Evolutionary conservation across 2,113 vertebrate genomes (phyloP).

Genomic region (Petrocephalus zakoni): DNA sequence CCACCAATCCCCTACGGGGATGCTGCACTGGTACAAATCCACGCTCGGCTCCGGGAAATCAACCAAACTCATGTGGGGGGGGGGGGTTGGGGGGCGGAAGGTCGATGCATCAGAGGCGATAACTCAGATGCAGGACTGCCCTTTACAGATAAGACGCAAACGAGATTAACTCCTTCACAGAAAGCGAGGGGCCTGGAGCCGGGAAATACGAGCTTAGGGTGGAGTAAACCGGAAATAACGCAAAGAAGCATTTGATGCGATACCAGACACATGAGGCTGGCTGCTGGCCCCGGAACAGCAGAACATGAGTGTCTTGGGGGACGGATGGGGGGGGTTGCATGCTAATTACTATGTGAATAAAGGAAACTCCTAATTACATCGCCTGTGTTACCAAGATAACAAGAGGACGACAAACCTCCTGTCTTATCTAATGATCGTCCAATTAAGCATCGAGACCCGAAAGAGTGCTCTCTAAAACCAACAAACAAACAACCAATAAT

Average conservation of each 20-base stretch:
- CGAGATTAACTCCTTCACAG: not conserved
- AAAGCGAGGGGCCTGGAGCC: not conserved
- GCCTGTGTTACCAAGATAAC: conserved; percentile 46
- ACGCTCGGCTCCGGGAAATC: not conserved
- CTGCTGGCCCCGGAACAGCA: not conserved
- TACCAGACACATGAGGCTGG: no score
- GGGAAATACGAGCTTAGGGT: not conserved
- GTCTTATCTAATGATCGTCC: conserved; percentile 50
- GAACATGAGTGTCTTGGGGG: not conserved
- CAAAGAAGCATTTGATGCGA: not conserved
- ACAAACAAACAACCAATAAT: not conserved
- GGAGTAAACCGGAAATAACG: not conserved
- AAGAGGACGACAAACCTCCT: conserved; percentile 20
- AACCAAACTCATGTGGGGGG: not conserved
- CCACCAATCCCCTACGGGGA: not conserved
- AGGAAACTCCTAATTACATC: conserved; percentile 51
- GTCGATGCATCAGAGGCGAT: not conserved
- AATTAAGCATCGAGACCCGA: conserved; percentile 38
- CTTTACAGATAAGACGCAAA: no score
- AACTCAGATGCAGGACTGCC: conserved; percentile 2
- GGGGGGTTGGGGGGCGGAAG: not conserved
- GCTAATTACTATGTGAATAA: conserved; percentile 34
- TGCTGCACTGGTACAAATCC: not conserved
- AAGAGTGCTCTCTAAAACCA: not conserved
- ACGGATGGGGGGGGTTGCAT: not conserved